phyloP scores from a whole-genome alignment of 2,113 vertebrate genomes.

The Ploceus nigricollis region DNA sequence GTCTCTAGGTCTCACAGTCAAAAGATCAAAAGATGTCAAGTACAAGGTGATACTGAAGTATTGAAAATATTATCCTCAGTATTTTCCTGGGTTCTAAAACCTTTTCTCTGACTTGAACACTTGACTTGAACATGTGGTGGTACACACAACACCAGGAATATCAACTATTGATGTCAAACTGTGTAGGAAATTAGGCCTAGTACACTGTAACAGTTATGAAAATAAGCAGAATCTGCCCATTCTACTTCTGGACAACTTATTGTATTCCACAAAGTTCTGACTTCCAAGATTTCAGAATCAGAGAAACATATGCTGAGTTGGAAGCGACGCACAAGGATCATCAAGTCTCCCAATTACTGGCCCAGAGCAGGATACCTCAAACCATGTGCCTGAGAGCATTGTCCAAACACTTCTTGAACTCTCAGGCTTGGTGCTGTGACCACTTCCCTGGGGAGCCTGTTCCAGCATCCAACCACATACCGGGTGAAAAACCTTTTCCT shows the following conservation, averaged over 20 bases:
- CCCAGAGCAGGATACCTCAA: fast-evolving
- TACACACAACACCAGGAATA: not conserved
- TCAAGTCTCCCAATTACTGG: fast-evolving
- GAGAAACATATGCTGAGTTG: not conserved
- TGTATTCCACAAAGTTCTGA: not conserved
- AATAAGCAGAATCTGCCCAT: not conserved
- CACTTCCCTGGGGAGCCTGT: not conserved
- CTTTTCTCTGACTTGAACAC: not conserved
- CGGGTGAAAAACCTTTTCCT: not conserved
- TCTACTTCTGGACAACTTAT: not conserved
- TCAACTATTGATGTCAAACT: not conserved
- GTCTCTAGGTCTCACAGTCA: not conserved
- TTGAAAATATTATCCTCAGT: not conserved
- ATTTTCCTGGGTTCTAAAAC: not conserved
- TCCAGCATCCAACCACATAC: fast-evolving
- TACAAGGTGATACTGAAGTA: not conserved
- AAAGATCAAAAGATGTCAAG: not conserved
- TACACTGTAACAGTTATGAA: not conserved
- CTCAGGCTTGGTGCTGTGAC: not conserved
- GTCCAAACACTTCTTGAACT: not conserved
- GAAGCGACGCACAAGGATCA: not conserved
- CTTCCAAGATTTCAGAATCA: not conserved
- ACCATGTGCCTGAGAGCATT: not conserved
- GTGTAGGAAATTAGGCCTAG: not conserved
- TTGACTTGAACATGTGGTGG: not conserved